Evolutionary conservation across 2,113 vertebrate genomes (phyloP), one percentile per base, ranked within the genome.

Genomic region (Rhabdomys dilectus): DNA sequence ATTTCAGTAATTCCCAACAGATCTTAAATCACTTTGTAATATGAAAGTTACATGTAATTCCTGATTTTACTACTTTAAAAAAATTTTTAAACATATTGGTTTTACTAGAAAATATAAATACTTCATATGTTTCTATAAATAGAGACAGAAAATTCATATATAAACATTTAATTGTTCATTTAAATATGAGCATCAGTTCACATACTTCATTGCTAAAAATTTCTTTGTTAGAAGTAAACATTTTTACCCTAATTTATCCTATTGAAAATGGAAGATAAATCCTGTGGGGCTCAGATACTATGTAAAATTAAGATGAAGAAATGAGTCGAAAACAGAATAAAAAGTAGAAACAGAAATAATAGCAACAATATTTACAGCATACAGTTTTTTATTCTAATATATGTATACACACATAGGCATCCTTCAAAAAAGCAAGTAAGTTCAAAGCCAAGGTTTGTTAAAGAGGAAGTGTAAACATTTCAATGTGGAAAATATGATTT

Each of bases 181-280:
- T 31, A 91, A 75, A 68, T 76, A 89, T 94, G 48, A 95, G 68
- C 16, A 89, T 39, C 34, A 87, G 8, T 34, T 85, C 76, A 64
- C 11, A n/a, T 53, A 48, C 2, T 64, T 29, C 76, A 12, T 19
- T 34, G 0, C 5, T 31, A 21, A 84, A 88, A 77, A 70, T 15
- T 60, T 15, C 6, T 31, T 42, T 15, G 11, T 31, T 42, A 60
- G 11, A 58, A 22, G 1, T 82, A 56, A 56, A 1, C 17, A 36
- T 6, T n/a, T 86, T 7, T 82, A 22, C 1, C 24, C n/a, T 56
- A 34, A 42, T 88, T 84, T 60, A 73, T 73, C 34, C 81, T 36
- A 58, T 82, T 72, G 64, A 19, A 82, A 70, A 75, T 51, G 4
- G 5, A 82, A 73, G 45, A 66, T 13, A 92, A 64, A 87, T 84